Percentiles rank a stretch among this genome's conserved stretches.
These are phyloP conservation scores for Electrophaes corylata DNA, from an alignment of 2,888 invertebrate genomes.

Conservation along the genomic window DNA sequence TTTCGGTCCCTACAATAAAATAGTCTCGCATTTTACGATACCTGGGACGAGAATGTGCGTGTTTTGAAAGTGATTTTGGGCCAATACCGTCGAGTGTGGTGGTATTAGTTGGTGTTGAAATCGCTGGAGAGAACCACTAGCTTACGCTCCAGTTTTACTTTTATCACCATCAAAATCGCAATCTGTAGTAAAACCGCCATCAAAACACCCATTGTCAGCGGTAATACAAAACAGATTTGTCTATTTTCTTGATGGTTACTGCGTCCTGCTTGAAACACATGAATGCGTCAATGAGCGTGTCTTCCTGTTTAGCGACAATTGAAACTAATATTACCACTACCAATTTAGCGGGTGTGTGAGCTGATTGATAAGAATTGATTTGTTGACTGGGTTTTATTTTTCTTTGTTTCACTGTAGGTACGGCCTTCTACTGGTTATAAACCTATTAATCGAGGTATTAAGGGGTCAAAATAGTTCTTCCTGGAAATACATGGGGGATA, in stretches of 20 bases:
- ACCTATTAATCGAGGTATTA: too few relatives aligned
- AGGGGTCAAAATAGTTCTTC: too few relatives aligned
- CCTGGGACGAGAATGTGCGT: slow-evolving; percentile 62
- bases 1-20: slow-evolving; percentile 74
- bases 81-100: slow-evolving; percentile 46
- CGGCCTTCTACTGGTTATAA: too few relatives aligned
- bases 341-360: slow-evolving; percentile 13
- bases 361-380: slow-evolving; percentile 25
- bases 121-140: slow-evolving; percentile 40
- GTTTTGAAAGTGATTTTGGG: slow-evolving; percentile 69
- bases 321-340: slow-evolving; percentile 32
- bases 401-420: too few relatives aligned
- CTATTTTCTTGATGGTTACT: slow-evolving; percentile 22
- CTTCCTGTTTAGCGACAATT: slow-evolving; percentile 54
- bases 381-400: slow-evolving; percentile 5
- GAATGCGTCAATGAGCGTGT: slow-evolving; percentile 39
- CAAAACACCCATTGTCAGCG: slow-evolving; percentile 23
- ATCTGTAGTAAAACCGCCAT: slow-evolving; percentile 16
- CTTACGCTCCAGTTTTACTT: slow-evolving; percentile 28
- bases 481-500: too few relatives aligned
- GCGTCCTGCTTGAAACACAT: slow-evolving; percentile 40
- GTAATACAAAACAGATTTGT: slow-evolving; percentile 38
- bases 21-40: slow-evolving; percentile 70
- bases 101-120: slow-evolving; percentile 45
- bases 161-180: slow-evolving; percentile 30